phyloP scores from a whole-genome alignment of 2,888 invertebrate species.

The Halictus quadricinctus region DNA sequence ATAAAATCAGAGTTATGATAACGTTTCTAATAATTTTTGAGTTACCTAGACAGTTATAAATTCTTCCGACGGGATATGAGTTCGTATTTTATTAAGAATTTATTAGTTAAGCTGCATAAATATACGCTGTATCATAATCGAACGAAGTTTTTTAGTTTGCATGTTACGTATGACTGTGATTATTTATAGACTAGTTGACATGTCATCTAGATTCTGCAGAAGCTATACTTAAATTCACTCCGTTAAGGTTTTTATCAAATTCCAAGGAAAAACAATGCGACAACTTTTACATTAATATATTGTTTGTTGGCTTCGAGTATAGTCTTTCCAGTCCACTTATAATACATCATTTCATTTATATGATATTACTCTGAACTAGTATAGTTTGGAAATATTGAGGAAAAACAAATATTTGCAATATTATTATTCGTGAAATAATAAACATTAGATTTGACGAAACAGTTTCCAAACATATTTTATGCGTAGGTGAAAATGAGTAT shows the following conservation, averaged over 20 bases:
- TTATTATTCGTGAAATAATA: not conserved
- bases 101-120: not conserved
- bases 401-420: too few species aligned
- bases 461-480: too few species aligned
- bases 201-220: not conserved
- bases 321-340: too few species aligned
- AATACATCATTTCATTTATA: too few species aligned
- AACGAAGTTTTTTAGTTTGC: not conserved
- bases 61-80: not conserved
- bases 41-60: not conserved
- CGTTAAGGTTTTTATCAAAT: not conserved
- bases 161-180: not conserved
- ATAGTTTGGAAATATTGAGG: too few species aligned
- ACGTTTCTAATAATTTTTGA: not conserved
- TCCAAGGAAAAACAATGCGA: too few species aligned
- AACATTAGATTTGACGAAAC: not conserved
- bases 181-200: not conserved
- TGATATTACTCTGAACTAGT: too few species aligned
- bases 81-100: not conserved
- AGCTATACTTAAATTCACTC: not conserved
- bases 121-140: not conserved
- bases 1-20: not conserved
- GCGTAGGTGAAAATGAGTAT: not conserved
- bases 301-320: too few species aligned
- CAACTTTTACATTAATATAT: too few species aligned